These are phyloP conservation scores for Didymodactylos carnosus DNA, from an alignment of 2,888 invertebrate genomes.

Conservation along the genomic window DNA sequence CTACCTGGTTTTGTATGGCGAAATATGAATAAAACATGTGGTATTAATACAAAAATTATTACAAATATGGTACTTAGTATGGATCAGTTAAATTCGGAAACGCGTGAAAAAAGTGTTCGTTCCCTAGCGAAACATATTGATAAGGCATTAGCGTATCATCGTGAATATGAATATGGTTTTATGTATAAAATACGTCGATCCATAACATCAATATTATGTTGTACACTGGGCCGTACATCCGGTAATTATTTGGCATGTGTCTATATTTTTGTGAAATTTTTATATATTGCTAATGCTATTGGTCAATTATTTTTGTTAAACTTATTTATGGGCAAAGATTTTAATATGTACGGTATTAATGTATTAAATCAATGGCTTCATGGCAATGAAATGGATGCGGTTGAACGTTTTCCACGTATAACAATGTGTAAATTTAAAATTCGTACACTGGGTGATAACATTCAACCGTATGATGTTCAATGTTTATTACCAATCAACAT, in stretches of 20 bases:
- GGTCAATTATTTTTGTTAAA: constrained; percentile 10
- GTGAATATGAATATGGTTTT: constrained; percentile 1
- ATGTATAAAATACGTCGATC: not conserved
- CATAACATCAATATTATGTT: not conserved
- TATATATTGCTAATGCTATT: constrained; percentile 12
- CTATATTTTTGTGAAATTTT: constrained; percentile 9
- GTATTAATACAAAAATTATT: constrained; percentile 10
- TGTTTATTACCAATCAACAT: constrained; percentile 17
- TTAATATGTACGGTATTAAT: constrained; percentile 2
- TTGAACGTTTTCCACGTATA: constrained; percentile 13
- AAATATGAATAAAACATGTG: constrained; percentile 2
- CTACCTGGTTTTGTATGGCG: constrained; percentile 14
- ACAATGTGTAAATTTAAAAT: constrained; percentile 17
- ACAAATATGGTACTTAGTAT: constrained; percentile 8
- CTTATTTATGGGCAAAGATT: constrained; percentile 6
- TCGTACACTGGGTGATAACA: constrained; percentile 14
- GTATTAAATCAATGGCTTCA: not conserved
- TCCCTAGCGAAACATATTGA: constrained; percentile 13
- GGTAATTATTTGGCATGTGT: constrained; percentile 8
- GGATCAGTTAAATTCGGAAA: constrained; percentile 12
- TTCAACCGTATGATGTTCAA: constrained; percentile 16
- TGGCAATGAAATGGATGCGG: not conserved
- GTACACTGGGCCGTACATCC: not conserved
- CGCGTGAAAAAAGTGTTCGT: constrained; percentile 4
- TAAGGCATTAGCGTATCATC: constrained; percentile 9